A percentile compares a stretch with the other conserved stretches of the same genome.
phyloP scores from a whole-genome alignment of 53 echinoderm and acorn worm genomes.

The Temnopleurus reevesii region DNA sequence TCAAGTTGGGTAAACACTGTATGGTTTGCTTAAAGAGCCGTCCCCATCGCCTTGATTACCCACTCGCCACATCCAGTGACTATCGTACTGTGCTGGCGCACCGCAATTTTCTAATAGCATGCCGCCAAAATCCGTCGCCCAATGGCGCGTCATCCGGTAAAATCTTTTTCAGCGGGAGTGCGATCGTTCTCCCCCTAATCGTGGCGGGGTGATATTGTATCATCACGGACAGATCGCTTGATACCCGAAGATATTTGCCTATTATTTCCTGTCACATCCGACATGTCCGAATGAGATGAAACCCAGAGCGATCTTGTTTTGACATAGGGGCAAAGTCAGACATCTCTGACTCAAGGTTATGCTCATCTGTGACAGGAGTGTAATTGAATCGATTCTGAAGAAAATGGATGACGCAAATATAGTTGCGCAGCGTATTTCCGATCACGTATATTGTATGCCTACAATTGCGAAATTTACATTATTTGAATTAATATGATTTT shows the following conservation, averaged over 20 bases:
- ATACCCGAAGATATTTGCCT: conserved; percentile 13
- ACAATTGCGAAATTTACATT: too few relatives aligned
- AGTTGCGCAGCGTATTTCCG: neutral
- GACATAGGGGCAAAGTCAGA: neutral
- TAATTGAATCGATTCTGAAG: neutral
- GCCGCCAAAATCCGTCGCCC: neutral
- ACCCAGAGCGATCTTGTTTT: neutral
- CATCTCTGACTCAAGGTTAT: neutral
- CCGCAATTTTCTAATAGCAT: neutral
- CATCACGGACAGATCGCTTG: conserved; percentile 38
- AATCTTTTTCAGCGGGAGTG: neutral
- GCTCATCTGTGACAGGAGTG: neutral
- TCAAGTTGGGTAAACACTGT: conserved; percentile 27
- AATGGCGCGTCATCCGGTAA: neutral
- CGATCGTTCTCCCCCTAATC: neutral
- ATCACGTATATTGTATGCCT: too few relatives aligned
- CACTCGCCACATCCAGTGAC: neutral
- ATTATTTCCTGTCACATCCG: conserved; percentile 30
- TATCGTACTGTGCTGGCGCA: neutral
- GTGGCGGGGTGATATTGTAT: conserved; percentile 39
- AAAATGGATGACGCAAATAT: neutral
- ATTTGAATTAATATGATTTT: too few relatives aligned
- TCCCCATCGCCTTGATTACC: neutral
- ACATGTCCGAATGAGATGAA: neutral
- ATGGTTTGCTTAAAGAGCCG: conserved; percentile 11